These are phyloP conservation scores for Egretta garzetta DNA, from an alignment of 2,113 vertebrate species.

Conservation along the genomic window DNA sequence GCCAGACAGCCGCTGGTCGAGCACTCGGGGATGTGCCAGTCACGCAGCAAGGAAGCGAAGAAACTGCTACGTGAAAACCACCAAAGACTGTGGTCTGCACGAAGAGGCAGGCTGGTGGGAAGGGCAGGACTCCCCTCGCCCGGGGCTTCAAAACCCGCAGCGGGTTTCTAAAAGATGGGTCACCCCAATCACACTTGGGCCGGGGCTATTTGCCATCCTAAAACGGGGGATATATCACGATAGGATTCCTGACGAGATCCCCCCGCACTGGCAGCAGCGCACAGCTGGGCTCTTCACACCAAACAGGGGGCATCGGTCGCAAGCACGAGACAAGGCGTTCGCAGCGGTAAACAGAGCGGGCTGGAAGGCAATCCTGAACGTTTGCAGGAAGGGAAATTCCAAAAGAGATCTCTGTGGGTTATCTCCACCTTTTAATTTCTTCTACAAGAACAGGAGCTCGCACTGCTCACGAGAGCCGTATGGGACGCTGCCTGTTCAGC, in stretches of 20 bases:
- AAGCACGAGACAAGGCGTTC: neutral
- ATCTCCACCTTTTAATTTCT: neutral
- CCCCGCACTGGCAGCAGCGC: neutral
- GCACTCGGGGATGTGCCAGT: neutral
- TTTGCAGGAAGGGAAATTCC: neutral
- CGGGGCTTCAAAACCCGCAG: neutral
- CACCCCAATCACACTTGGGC: neutral
- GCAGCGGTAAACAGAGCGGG: neutral
- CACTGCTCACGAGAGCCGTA: neutral
- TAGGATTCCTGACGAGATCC: neutral
- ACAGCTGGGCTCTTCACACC: neutral
- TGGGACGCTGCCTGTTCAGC: neutral
- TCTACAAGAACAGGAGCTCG: neutral
- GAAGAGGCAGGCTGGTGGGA: neutral
- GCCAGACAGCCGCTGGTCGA: fast-evolving
- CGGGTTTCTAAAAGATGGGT: neutral
- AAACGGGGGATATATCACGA: neutral
- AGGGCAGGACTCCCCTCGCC: neutral
- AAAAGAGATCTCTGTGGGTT: neutral
- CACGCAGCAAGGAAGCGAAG: neutral
- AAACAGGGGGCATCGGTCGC: neutral
- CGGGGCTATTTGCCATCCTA: neutral
- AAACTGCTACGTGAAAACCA: neutral
- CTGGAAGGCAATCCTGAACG: neutral
- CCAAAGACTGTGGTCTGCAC: fast-evolving